phyloP scores from a whole-genome alignment of 2,113 vertebrate genomes.

The Nothocercus julius region DNA sequence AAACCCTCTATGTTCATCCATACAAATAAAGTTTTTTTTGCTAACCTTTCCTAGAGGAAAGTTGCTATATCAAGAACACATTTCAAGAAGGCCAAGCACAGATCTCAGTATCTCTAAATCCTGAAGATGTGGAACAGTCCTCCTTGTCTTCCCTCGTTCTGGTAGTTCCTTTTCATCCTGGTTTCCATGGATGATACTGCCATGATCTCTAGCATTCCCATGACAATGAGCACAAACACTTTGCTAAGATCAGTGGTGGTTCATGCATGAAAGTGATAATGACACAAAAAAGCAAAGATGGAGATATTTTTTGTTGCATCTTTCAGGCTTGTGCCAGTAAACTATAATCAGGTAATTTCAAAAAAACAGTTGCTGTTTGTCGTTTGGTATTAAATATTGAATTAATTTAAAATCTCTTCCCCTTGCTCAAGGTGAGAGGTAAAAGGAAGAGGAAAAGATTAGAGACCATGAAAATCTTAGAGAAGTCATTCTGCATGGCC shows the following conservation, averaged over 20 bases:
- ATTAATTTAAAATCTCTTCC: constrained; percentile 26
- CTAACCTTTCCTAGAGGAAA: neutral
- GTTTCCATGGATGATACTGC: constrained; percentile 38
- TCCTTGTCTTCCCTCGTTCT: constrained; percentile 31
- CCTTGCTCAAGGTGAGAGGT: neutral
- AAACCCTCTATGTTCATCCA: neutral
- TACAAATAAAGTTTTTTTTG: neutral
- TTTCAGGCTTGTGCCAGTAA: constrained; percentile 48
- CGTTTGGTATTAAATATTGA: neutral
- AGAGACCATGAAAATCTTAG: constrained; percentile 34
- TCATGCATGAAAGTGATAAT: constrained; percentile 36
- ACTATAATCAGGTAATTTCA: constrained; percentile 17
- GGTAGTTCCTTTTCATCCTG: constrained; percentile 58
- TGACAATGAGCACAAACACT: constrained; percentile 40
- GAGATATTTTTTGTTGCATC: constrained; percentile 41
- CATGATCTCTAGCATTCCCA: constrained; percentile 37
- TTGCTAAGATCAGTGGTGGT: constrained; percentile 47
- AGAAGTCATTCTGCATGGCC: neutral
- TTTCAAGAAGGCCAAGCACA: neutral
- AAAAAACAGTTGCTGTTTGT: neutral
- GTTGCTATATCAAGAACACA: neutral
- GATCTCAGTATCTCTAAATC: neutral
- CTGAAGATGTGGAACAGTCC: neutral
- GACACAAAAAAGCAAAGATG: constrained; percentile 47
- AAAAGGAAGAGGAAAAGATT: constrained; percentile 35